A percentile compares a stretch with the other conserved stretches of the same genome.
Conservation (phyloP, 2,888 invertebrate species). For the Boloria selene region DNA sequence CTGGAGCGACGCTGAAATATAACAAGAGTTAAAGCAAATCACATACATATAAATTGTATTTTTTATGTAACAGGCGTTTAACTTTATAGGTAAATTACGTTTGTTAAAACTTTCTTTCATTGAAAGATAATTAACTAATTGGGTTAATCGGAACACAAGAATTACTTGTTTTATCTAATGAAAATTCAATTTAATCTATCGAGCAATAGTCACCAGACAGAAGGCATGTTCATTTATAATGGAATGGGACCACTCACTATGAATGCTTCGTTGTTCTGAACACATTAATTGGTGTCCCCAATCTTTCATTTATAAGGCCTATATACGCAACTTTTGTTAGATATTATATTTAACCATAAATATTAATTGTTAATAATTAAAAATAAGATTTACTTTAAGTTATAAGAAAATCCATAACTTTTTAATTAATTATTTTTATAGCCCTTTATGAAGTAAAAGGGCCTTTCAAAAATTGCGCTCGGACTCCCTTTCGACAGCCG, state of each 20-base stretch:
- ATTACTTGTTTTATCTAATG: background rate
- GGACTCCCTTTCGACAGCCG: conserved; percentile 72
- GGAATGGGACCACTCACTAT: conserved; percentile 6
- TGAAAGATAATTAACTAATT: too few relatives aligned
- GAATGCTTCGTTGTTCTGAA: conserved; percentile 4
- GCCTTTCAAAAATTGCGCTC: conserved; percentile 91
- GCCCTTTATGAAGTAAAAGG: conserved; percentile 86
- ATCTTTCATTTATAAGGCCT: background rate
- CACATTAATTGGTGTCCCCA: conserved; percentile 13
- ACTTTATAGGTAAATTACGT: background rate
- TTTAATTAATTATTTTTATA: conserved; percentile 40
- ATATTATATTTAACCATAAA: too few relatives aligned
- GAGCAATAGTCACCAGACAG: conserved; percentile 3
- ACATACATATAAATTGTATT: background rate
- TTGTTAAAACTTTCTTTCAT: background rate
- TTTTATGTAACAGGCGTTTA: background rate
- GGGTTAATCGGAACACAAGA: too few relatives aligned
- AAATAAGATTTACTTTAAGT: too few relatives aligned
- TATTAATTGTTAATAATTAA: too few relatives aligned
- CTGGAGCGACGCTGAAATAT: conserved; percentile 66
- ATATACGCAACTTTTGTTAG: background rate
- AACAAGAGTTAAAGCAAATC: background rate
- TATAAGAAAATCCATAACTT: background rate
- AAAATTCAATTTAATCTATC: conserved; percentile 14
- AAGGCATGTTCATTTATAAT: conserved; percentile 4